A percentile compares a stretch with the other conserved stretches of the same genome.
Conservation (phyloP, 2,797 vertebrate genomes). For the Rhadinocentrus ornatus region DNA sequence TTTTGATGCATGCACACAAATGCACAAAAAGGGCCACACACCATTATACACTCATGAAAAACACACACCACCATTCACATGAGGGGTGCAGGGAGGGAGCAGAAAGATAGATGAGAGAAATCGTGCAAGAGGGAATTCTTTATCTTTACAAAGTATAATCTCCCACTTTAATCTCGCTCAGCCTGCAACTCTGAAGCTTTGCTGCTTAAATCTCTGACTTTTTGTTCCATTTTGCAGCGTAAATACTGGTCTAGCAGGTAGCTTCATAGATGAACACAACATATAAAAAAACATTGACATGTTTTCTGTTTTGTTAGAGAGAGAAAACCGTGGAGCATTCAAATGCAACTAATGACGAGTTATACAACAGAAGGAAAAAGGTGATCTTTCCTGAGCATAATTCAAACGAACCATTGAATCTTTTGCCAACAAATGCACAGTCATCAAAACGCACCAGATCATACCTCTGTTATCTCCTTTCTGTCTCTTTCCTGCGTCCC, state of each 20-base stretch:
- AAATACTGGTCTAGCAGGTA: constrained; percentile 48
- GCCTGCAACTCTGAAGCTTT: constrained; percentile 55
- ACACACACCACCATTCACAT: constrained; percentile 41
- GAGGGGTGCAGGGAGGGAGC: constrained; percentile 41
- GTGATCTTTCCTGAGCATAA: neutral
- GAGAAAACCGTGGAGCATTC: neutral
- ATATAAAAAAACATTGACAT: constrained; percentile 7
- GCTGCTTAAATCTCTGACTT: constrained; percentile 49
- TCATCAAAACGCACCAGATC: constrained; percentile 41
- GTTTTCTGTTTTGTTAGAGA: neutral
- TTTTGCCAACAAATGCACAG: constrained; percentile 21
- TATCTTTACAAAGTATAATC: constrained; percentile 74
- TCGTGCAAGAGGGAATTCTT: constrained; percentile 66
- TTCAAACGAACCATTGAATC: constrained; percentile 13
- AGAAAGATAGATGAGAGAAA: constrained; percentile 55
- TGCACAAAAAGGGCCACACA: constrained; percentile 8
- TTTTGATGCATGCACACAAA: constrained; percentile 29
- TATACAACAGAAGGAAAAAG: neutral
- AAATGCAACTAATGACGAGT: constrained; percentile 8
- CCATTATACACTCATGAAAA: constrained; percentile 24
- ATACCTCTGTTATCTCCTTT: constrained; percentile 60
- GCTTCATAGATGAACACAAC: constrained; percentile 26
- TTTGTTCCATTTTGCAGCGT: constrained; percentile 13
- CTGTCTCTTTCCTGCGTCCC: constrained; percentile 31
- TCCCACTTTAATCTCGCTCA: constrained; percentile 71